phyloP scores from a whole-genome alignment of 2,888 invertebrate species.

The Entomobrya proxima region DNA sequence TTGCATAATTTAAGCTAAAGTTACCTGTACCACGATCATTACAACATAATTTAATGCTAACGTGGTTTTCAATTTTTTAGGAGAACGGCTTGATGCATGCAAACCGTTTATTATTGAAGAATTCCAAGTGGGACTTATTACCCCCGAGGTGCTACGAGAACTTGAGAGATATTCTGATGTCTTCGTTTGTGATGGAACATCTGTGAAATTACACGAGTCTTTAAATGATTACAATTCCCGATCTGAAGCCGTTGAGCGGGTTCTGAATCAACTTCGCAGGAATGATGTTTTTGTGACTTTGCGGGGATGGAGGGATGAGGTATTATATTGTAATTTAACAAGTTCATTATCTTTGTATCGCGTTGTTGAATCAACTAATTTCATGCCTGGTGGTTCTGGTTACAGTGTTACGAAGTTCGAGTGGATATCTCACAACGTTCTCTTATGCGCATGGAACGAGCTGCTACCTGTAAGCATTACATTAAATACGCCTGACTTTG shows the following conservation, averaged over 20 bases:
- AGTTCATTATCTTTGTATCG: neutral
- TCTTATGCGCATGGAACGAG: constrained; percentile 89
- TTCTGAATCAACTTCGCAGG: constrained; percentile 86
- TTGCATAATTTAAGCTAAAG: neutral
- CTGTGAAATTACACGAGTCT: constrained; percentile 90
- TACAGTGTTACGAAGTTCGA: constrained; percentile 92
- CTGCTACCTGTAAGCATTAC: constrained; percentile 86
- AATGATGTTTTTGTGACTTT: constrained; percentile 88
- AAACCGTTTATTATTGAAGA: constrained; percentile 90
- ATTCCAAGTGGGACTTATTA: constrained; percentile 91
- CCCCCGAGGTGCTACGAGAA: constrained; percentile 89
- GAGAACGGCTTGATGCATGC: constrained; percentile 54
- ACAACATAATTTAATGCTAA: neutral
- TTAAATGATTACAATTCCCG: constrained; percentile 91
- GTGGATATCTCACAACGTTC: constrained; percentile 83
- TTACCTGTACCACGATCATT: no score
- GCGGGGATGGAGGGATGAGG: constrained; percentile 96
- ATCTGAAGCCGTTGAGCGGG: constrained; percentile 86
- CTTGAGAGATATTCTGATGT: constrained; percentile 89
- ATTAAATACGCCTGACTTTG: constrained; percentile 11
- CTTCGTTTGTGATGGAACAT: constrained; percentile 84
- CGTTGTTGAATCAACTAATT: no score
- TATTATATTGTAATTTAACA: constrained; percentile 76
- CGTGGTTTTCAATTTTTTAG: constrained; percentile 13
- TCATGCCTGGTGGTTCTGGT: constrained; percentile 74